Conservation (phyloP, 2,797 vertebrate species). For the Buphagus erythrorhynchus region DNA sequence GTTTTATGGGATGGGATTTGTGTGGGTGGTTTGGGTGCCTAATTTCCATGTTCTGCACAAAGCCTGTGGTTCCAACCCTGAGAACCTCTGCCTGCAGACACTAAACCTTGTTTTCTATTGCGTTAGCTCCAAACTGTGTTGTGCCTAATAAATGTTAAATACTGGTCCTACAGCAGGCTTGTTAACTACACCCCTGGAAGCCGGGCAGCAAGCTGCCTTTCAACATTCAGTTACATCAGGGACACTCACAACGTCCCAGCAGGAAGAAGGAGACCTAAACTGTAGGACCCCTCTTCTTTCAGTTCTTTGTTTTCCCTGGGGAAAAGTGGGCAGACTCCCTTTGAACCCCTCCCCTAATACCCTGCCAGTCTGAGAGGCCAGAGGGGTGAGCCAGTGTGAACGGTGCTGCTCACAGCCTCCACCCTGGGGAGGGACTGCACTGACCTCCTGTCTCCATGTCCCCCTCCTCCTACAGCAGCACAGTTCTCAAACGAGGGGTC, state of each 20-base stretch:
- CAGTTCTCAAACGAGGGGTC: accelerated
- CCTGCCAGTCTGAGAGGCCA: background rate
- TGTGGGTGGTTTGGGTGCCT: background rate
- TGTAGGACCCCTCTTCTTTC: background rate
- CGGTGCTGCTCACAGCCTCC: background rate
- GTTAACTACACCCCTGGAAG: background rate
- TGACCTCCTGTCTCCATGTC: background rate
- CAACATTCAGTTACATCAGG: background rate
- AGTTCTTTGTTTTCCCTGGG: background rate
- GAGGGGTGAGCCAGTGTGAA: background rate
- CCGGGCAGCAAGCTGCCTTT: background rate
- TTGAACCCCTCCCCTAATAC: background rate
- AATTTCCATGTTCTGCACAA: background rate
- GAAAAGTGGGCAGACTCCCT: background rate
- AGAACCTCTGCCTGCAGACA: background rate
- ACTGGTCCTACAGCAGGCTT: background rate
- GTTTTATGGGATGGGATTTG: background rate
- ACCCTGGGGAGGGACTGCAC: background rate
- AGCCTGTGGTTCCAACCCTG: background rate
- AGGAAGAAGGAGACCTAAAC: background rate
- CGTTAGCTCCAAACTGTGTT: background rate
- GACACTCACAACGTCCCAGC: background rate
- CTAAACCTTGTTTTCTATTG: background rate
- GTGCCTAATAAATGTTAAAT: background rate
- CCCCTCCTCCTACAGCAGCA: background rate